phyloP scores from a whole-genome alignment of 2,888 invertebrate genomes.

The Idaea aversata region DNA sequence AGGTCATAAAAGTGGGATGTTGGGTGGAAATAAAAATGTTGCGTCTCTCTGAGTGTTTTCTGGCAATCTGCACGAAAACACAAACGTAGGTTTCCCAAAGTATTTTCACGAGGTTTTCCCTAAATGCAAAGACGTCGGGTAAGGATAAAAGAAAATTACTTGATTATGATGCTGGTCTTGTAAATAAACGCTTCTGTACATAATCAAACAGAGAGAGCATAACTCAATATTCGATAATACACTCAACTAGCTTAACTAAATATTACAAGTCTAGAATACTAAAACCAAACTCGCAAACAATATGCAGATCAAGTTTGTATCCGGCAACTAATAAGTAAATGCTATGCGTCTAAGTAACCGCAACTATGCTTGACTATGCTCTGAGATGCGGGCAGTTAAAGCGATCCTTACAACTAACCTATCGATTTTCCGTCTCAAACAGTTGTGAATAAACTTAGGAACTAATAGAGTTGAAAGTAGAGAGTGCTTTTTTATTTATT shows the following conservation, averaged over 20 bases:
- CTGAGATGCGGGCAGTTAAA: slow-evolving; percentile 36
- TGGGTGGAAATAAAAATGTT: slow-evolving; percentile 14
- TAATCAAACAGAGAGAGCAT: too few species aligned
- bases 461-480: too few species aligned
- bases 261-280: not conserved
- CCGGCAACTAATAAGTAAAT: slow-evolving; percentile 52
- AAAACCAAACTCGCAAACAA: slow-evolving; percentile 13
- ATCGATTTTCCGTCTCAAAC: slow-evolving; percentile 31
- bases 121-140: not conserved
- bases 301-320: slow-evolving; percentile 34
- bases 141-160: not conserved
- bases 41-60: slow-evolving; percentile 9
- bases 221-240: too few species aligned
- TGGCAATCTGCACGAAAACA: slow-evolving; percentile 2
- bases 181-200: too few species aligned
- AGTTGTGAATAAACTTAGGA: not conserved
- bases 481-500: too few species aligned
- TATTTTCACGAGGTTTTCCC: not conserved
- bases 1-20: slow-evolving; percentile 18
- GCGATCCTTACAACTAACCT: slow-evolving; percentile 30
- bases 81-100: not conserved
- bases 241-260: not conserved
- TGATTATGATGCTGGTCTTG: too few species aligned
- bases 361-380: slow-evolving; percentile 28
- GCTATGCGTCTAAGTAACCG: slow-evolving; percentile 42